Evolutionary conservation across 2,113 vertebrate species (phyloP).

Genomic region (Callorhinus ursinus): DNA sequence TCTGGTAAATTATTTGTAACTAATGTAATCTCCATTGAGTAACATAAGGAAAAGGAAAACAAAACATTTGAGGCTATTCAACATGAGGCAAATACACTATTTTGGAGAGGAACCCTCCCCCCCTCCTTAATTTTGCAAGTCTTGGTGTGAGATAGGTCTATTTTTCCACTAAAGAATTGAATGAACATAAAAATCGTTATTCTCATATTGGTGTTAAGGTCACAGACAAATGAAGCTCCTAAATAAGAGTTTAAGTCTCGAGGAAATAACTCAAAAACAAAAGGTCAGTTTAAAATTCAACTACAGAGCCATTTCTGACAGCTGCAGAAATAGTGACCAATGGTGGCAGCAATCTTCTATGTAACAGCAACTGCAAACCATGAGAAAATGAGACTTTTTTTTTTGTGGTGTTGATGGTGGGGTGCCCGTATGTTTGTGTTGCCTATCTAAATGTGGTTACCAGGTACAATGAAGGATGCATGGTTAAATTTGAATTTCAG

Average conservation of each 20-base stretch:
- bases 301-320: background rate
- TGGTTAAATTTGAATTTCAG: background rate
- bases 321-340: background rate
- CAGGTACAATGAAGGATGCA: background rate
- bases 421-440: background rate
- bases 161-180: background rate
- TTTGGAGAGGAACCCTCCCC: background rate
- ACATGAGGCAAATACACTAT: background rate
- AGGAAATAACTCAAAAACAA: background rate
- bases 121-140: background rate
- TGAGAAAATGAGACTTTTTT: background rate
- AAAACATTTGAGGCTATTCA: background rate
- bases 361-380: background rate
- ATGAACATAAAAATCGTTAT: background rate
- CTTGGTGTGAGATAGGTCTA: background rate
- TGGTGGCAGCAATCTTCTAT: background rate
- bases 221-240: background rate
- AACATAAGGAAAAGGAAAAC: background rate
- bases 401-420: background rate
- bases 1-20: background rate
- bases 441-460: background rate
- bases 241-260: background rate
- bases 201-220: background rate
- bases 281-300: background rate
- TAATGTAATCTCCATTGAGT: background rate